Conservation (phyloP, 2,113 vertebrate genomes). For the Mungos mungo region DNA sequence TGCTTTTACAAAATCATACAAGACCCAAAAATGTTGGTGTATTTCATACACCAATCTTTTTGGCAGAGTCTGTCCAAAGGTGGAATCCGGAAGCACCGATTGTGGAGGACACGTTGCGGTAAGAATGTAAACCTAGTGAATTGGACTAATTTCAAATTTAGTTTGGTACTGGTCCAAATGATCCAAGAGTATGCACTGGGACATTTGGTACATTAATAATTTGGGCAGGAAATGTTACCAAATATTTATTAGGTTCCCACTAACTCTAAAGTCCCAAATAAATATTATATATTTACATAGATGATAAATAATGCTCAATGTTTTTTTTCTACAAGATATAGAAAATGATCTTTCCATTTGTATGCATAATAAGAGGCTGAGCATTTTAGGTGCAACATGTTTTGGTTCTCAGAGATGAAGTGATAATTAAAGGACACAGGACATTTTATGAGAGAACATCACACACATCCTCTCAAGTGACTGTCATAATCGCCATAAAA, state of each 20-base stretch:
- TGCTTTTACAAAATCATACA: not conserved
- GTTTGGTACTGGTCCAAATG: not conserved
- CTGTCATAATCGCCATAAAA: not conserved
- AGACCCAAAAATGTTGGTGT: not conserved
- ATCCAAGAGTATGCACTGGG: not conserved
- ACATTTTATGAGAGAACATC: not conserved
- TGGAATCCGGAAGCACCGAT: not conserved
- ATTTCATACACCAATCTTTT: not conserved
- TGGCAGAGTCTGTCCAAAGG: not conserved
- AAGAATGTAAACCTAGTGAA: not conserved
- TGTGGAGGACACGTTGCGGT: not conserved
- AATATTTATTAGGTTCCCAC: conserved; percentile 9
- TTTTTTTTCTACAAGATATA: not conserved
- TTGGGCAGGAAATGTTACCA: not conserved
- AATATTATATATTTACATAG: not conserved
- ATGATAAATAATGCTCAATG: not conserved
- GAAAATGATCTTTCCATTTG: not conserved
- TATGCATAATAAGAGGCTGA: not conserved
- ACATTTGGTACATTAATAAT: not conserved
- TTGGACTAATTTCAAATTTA: conserved; percentile 15
- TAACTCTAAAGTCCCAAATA: not conserved
- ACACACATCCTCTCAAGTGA: not conserved
- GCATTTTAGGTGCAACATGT: not conserved
- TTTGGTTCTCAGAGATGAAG: not conserved
- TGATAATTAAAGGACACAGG: conserved; percentile 2